Evolutionary conservation across 2,797 vertebrate species (phyloP).

Genomic region (Ptychadena robeensis): DNA sequence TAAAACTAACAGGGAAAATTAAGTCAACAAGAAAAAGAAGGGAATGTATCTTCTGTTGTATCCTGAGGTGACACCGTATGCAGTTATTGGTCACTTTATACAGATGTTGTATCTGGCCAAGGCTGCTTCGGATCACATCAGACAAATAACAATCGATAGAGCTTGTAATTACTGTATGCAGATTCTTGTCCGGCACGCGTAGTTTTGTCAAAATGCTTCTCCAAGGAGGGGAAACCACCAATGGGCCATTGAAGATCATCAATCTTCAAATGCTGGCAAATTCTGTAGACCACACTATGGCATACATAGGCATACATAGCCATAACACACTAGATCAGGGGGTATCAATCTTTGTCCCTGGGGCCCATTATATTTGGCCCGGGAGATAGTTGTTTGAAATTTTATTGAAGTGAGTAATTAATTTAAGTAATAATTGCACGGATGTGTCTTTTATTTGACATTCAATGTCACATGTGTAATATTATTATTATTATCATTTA

Average conservation of each 20-base stretch:
- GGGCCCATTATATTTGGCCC: too few relatives aligned
- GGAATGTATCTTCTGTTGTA: constrained; percentile 75
- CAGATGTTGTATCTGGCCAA: constrained; percentile 76
- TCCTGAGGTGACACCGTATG: constrained; percentile 69
- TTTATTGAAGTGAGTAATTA: too few relatives aligned
- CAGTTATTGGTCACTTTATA: constrained; percentile 68
- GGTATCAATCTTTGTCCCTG: too few relatives aligned
- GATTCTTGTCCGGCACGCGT: background rate
- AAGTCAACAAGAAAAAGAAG: constrained; percentile 75
- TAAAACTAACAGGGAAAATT: constrained; percentile 82
- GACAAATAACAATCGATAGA: constrained; percentile 73
- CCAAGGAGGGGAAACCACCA: background rate
- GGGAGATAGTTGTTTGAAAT: too few relatives aligned
- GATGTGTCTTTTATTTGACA: too few relatives aligned
- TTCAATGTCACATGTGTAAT: too few relatives aligned
- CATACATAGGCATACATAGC: too few relatives aligned
- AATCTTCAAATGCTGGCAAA: background rate
- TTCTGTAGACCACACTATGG: background rate
- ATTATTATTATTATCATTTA: too few relatives aligned
- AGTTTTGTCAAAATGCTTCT: background rate
- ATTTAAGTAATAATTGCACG: too few relatives aligned
- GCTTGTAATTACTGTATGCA: background rate
- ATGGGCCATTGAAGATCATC: background rate
- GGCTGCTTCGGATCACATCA: constrained; percentile 71
- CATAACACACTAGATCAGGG: too few relatives aligned